Base-by-base conservation (phyloP, 2,113 vertebrate species). In the Aepyceros melampus region DNA sequence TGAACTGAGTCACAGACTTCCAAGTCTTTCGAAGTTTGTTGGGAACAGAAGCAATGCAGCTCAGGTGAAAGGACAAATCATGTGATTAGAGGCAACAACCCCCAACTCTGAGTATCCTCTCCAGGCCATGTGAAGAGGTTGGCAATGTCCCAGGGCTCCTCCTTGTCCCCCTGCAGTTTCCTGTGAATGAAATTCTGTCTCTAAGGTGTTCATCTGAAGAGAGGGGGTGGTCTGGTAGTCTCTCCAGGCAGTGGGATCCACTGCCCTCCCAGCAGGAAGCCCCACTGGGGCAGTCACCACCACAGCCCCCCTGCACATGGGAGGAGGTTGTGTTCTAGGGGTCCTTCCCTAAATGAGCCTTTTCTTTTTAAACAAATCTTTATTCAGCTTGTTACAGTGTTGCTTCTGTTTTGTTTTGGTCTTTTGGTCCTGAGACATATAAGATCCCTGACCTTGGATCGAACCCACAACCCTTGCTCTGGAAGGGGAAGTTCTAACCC, bases 81-180 rank as follows among this genome's bases (percentile, higher is more conserved):
- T 29, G 2, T 3, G 3, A 36, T 36, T 21, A 12, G 2, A 45
- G 23, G 12, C n/a, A 17, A 17, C 17, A 19, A 21, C 6, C n/a
- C 43, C 27, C 12, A 53, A 19, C 23, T 12, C 51, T 1, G 9
- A 21, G 16, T 16, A 12, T 14, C 64, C 7, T 33, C 40, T 36
- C 14, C 16, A 6, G 25, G 3, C 31, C 16, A 4, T 0, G 4
- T 7, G 40, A 2, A 19, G 4, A 11, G 5, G 3, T 19, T 47
- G 13, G 3, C 62, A 2, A 16, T 43, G 2, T 19, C 29, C 21
- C 6, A 15, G 23, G 29, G 7, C 12, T 8, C 12, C 1, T 14
- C 19, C 14, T 3, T 45, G 3, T 43, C 79, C 29, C 7, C 3
- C 0, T 19, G 31, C 56, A 76, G 27, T 23, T 60, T 67, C 49